A percentile compares a stretch with the other conserved stretches of the same genome.
Conservation (phyloP, 2,888 invertebrate species). For the Meta bourneti region DNA sequence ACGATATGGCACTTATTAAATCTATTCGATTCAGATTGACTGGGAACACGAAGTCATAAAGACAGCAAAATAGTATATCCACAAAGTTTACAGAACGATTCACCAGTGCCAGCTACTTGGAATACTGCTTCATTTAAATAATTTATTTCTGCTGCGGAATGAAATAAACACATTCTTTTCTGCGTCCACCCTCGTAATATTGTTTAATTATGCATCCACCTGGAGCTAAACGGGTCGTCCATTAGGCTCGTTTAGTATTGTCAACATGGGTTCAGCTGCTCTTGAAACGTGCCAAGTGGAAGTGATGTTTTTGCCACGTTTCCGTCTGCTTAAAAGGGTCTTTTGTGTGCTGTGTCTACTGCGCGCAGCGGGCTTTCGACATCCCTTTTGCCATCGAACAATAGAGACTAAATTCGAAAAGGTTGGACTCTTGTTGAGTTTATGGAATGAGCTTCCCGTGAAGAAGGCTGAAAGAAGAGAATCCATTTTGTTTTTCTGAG, state of each 20-base stretch:
- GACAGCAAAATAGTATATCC: neutral
- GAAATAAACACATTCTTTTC: constrained; percentile 23
- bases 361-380: neutral
- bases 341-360: neutral
- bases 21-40: neutral
- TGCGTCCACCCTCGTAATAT: neutral
- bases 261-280: constrained; percentile 52
- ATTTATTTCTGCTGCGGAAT: constrained; percentile 13
- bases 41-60: neutral
- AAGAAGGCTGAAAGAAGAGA: neutral
- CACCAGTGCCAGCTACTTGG: neutral
- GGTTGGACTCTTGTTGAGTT: neutral
- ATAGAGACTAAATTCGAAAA: neutral
- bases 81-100: neutral
- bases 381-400: neutral
- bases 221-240: constrained; percentile 24
- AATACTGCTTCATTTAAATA: constrained; percentile 17
- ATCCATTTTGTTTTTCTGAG: neutral
- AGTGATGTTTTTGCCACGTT: constrained; percentile 32
- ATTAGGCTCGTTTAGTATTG: constrained; percentile 34
- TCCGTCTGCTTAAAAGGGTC: constrained; percentile 6
- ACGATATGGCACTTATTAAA: neutral
- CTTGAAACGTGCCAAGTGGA: neutral
- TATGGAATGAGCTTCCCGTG: neutral
- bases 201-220: constrained; percentile 53